Base-by-base conservation (phyloP, 2,888 invertebrate genomes). In the Amiota mariae region DNA sequence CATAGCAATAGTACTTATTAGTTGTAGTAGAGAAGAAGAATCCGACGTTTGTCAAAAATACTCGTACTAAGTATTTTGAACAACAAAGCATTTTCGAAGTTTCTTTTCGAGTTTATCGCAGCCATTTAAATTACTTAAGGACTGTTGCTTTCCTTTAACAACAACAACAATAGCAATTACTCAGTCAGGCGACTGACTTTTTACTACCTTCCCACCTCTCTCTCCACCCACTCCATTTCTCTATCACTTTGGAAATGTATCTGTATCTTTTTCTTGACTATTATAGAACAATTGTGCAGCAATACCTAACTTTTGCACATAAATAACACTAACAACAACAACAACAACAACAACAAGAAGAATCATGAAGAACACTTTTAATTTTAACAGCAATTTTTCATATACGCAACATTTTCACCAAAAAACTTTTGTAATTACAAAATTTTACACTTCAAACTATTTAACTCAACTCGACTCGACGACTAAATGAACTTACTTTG, bases 341-440 rank as follows among this genome's bases (percentile, higher is more conserved):
- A 36, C 36, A 36, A 36, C 3, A 36, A 36, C 4, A 36, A 6
- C 3, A 36, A 36, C 36, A 36, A 36, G 6, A 36, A 36, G 36
- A 36, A 36, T 36, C 36, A 36, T 36, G 36, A 36, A 54, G 51
- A 51, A 54, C 67, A 51, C 67, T 68, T 68, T 68, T 68, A 51
- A 68, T 68, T 68, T 68, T 68, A 68, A 54, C 67, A 68, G 67
- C 67, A 68, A 68, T 68, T 68, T 67, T 68, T 68, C 67, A 68
- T 68, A 68, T 68, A 68, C 67, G 67, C 67, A 68, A 68, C 67
- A 68, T 68, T 68, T 68, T 68, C 67, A 68, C 67, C 67, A 24
- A 68, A 68, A 68, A 68, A 68, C 67, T 68, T 68, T 68, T 68
- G 67, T 68, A 68, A 68, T 68, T 68, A 68, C 67, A 68, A 68